phyloP scores from a whole-genome alignment of 2,888 invertebrate species.

The Agelastica alni region DNA sequence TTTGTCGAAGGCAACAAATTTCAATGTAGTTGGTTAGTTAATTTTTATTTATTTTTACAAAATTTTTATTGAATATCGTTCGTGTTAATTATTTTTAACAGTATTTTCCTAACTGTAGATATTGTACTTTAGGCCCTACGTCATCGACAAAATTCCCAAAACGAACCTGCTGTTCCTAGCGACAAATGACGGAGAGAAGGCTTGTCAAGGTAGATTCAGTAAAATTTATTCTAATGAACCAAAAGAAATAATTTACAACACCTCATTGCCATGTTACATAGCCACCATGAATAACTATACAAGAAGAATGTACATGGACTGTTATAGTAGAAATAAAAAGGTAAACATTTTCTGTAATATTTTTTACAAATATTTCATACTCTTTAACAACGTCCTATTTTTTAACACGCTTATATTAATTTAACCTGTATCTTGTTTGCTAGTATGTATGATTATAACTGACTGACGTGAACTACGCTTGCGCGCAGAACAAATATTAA shows the following conservation, averaged over 20 bases:
- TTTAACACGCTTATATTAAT: no score
- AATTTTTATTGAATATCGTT: no score
- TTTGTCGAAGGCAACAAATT: slow-evolving; percentile 42
- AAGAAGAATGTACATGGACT: slow-evolving; percentile 50
- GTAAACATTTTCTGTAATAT: no score
- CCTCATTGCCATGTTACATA: slow-evolving; percentile 50
- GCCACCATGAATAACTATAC: slow-evolving; percentile 53
- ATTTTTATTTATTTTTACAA: no score
- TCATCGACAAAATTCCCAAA: slow-evolving; percentile 73
- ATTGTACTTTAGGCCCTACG: slow-evolving; percentile 64
- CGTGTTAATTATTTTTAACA: neutral
- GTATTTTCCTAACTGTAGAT: no score
- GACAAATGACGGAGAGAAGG: slow-evolving; percentile 67
- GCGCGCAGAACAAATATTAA: no score
- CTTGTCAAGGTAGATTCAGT: slow-evolving; percentile 42
- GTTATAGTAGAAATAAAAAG: slow-evolving; percentile 45
- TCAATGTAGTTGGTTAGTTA: slow-evolving; percentile 66
- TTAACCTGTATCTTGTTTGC: no score
- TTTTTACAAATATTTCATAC: no score
- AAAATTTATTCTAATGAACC: slow-evolving; percentile 47
- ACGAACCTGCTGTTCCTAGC: slow-evolving; percentile 80
- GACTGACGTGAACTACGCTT: no score
- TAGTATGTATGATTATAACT: no score
- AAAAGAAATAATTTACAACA: slow-evolving; percentile 48
- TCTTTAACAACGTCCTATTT: no score